Evolutionary conservation across 1,140 invertebrate species (phyloP).

Genomic region (Aphaenogaster floridana): DNA sequence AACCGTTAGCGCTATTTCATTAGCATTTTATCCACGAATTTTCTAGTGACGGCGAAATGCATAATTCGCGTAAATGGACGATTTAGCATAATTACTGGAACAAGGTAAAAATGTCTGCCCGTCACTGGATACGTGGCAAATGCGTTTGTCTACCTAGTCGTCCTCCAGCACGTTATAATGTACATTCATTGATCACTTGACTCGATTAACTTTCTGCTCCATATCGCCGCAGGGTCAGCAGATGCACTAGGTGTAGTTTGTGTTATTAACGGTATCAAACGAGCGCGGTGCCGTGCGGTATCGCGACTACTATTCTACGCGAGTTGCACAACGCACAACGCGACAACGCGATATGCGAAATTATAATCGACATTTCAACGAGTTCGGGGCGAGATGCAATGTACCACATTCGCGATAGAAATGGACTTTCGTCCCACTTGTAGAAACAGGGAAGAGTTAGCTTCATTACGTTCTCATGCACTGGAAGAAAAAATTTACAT

Average conservation of each 20-base stretch:
- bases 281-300: slow-evolving; percentile 42
- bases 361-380: slow-evolving; percentile 63
- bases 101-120: not conserved
- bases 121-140: not conserved
- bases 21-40: not conserved
- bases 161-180: slow-evolving; percentile 46
- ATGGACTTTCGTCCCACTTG: not conserved
- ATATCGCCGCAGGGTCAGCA: slow-evolving; percentile 74
- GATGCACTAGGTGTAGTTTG: slow-evolving; percentile 65
- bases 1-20: not conserved
- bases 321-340: slow-evolving; percentile 41
- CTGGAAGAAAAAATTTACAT: not conserved
- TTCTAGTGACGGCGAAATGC: not conserved
- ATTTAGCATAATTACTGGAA: slow-evolving; percentile 53
- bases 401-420: not conserved
- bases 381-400: not conserved
- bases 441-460: not conserved
- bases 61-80: slow-evolving; percentile 37
- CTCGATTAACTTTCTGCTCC: slow-evolving; percentile 75
- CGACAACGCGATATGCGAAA: slow-evolving; percentile 49
- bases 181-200: slow-evolving; percentile 75
- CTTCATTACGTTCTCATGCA: not conserved
- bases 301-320: slow-evolving; percentile 50
- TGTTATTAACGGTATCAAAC: slow-evolving; percentile 69
- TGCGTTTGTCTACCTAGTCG: slow-evolving; percentile 45